These are phyloP conservation scores for Coremacera marginata DNA, from an alignment of 2,888 invertebrate genomes.

Conservation along the genomic window DNA sequence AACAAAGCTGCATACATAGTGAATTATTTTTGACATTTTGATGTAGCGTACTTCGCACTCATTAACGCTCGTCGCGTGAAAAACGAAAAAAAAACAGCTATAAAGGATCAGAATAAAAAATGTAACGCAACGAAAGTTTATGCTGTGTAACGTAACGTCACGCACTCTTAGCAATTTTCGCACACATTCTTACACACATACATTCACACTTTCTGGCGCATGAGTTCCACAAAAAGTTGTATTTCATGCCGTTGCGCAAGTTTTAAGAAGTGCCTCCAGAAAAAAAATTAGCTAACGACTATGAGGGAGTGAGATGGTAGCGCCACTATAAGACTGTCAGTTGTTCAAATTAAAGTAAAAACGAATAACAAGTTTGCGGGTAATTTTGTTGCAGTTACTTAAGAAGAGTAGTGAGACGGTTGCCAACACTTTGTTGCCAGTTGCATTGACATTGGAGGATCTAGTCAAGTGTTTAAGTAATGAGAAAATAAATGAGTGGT, in stretches of 20 bases:
- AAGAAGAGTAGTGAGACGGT: neutral
- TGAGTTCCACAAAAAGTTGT: neutral
- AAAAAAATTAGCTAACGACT: neutral
- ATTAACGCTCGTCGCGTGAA: neutral
- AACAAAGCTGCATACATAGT: neutral
- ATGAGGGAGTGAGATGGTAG: neutral
- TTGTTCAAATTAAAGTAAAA: neutral
- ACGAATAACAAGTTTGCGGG: neutral
- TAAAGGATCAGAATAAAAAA: neutral
- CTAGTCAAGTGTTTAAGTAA: neutral
- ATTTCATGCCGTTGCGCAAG: neutral
- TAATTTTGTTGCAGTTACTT: too few species aligned
- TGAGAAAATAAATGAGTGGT: neutral
- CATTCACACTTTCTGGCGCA: too few species aligned
- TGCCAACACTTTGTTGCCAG: slow-evolving; percentile 18
- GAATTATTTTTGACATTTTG: slow-evolving; percentile 22
- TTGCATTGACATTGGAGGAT: slow-evolving; percentile 3
- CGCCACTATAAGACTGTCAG: too few species aligned
- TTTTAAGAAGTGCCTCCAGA: neutral
- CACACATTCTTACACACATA: too few species aligned
- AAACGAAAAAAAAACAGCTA: neutral
- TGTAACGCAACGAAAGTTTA: neutral
- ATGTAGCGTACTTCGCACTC: slow-evolving; percentile 6
- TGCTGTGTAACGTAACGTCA: neutral
- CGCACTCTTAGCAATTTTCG: neutral